These are phyloP conservation scores for Gouania willdenowi DNA, from an alignment of 2,797 vertebrate species.

Conservation along the genomic window DNA sequence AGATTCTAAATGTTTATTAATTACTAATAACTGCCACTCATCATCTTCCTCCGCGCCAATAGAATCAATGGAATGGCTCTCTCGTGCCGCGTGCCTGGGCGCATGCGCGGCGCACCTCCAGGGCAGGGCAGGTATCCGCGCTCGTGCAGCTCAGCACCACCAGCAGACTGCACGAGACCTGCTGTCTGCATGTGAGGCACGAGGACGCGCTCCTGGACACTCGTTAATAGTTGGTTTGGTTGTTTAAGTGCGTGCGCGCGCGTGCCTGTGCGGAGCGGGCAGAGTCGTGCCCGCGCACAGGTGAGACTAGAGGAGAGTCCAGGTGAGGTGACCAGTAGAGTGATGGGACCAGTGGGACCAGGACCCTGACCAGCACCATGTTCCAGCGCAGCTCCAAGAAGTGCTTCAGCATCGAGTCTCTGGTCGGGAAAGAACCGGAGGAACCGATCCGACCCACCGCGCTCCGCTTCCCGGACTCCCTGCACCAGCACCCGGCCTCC, in stretches of 20 bases:
- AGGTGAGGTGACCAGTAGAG: conserved; percentile 23
- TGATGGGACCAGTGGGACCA: too few relatives aligned
- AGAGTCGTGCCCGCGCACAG: conserved; percentile 13
- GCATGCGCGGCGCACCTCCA: conserved; percentile 79
- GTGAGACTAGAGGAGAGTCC: conserved; percentile 22
- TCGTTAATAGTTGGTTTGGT: conserved; percentile 2
- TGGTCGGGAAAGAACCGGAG: conserved; percentile 76
- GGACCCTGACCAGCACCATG: conserved; percentile 41
- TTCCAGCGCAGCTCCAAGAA: conserved; percentile 75
- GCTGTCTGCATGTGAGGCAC: conserved; percentile 28
- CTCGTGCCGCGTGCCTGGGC: conserved; percentile 32
- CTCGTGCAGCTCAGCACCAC: conserved; percentile 38
- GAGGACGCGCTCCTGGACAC: conserved; percentile 4
- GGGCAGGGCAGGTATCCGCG: conserved; percentile 71
- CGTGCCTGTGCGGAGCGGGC: neutral
- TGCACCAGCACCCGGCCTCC: conserved; percentile 55
- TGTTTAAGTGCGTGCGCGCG: neutral
- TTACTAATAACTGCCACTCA: neutral
- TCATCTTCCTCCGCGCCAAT: neutral
- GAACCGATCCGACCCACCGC: conserved; percentile 80
- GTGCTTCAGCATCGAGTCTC: conserved; percentile 81
- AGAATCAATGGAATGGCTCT: conserved; percentile 64
- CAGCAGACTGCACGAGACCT: conserved; percentile 39
- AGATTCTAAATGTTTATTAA: too few relatives aligned
- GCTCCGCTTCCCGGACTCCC: conserved; percentile 73